Percentiles rank a stretch among this genome's conserved stretches.
Conservation (phyloP, 2,797 vertebrate species). For the Adelosebastes latens region DNA sequence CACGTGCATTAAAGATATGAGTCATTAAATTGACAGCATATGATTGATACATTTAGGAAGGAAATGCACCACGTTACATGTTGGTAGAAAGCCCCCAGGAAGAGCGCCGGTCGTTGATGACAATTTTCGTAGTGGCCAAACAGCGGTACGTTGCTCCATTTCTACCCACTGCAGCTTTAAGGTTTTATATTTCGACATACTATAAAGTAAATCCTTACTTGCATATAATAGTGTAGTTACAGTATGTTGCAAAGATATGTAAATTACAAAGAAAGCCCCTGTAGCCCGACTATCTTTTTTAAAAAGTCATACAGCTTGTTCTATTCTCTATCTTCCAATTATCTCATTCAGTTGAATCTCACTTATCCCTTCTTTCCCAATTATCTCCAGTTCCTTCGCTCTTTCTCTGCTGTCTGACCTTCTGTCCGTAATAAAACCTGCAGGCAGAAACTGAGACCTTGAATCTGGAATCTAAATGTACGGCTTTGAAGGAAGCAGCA, state of each 20-base stretch:
- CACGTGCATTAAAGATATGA: neutral
- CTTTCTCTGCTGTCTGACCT: conserved; percentile 23
- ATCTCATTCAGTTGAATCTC: conserved; percentile 18
- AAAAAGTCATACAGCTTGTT: neutral
- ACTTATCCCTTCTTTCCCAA: neutral
- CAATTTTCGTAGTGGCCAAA: too few relatives aligned
- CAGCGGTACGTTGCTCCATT: too few relatives aligned
- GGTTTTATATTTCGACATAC: too few relatives aligned
- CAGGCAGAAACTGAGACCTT: conserved; percentile 27
- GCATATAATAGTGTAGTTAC: neutral
- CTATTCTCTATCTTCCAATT: conserved; percentile 8
- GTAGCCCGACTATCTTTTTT: neutral
- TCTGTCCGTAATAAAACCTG: conserved; percentile 30
- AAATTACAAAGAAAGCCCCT: neutral
- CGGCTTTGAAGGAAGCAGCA: conserved; percentile 28
- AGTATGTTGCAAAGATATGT: neutral
- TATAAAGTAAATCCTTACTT: neutral
- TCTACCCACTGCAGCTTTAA: too few relatives aligned
- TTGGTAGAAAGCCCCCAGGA: neutral
- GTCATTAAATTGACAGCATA: neutral
- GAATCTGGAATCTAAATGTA: conserved; percentile 34
- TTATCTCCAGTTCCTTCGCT: neutral
- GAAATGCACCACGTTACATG: neutral
- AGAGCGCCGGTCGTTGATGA: too few relatives aligned
- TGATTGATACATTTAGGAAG: neutral